Conservation (phyloP, 2,888 invertebrate species). For the Lasioglossum figueresi region DNA sequence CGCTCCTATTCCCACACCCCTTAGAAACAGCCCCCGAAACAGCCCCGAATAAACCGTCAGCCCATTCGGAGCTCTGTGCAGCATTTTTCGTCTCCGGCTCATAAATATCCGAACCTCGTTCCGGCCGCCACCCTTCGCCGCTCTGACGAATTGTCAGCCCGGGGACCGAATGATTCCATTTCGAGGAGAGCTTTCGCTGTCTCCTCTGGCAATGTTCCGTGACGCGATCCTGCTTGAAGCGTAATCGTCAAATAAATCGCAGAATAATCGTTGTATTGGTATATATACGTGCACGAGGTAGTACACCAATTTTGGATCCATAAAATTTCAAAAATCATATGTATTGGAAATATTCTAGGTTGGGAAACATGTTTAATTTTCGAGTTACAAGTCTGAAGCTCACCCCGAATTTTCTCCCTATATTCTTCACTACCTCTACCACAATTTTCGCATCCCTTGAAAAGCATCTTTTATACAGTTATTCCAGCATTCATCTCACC, state of each 20-base stretch:
- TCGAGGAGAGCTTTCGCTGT: neutral
- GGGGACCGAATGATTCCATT: neutral
- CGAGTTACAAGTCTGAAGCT: too few relatives aligned
- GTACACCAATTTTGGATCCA: too few relatives aligned
- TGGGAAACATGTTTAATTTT: too few relatives aligned
- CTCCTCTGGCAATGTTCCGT: neutral
- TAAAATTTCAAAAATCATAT: too few relatives aligned
- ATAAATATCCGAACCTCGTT: slow-evolving; percentile 55
- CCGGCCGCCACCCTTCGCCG: neutral
- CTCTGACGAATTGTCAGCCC: slow-evolving; percentile 12
- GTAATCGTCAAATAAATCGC: too few relatives aligned
- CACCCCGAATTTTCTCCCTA: too few relatives aligned
- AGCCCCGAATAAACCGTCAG: slow-evolving; percentile 38
- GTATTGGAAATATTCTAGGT: too few relatives aligned
- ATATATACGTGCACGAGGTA: too few relatives aligned
- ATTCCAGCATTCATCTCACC: too few relatives aligned
- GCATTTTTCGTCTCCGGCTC: slow-evolving; percentile 57
- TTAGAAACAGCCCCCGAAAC: neutral
- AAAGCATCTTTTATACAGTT: too few relatives aligned
- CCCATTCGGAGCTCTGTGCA: slow-evolving; percentile 34
- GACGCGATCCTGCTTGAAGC: neutral
- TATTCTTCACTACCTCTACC: too few relatives aligned
- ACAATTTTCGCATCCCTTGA: too few relatives aligned
- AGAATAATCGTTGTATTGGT: neutral
- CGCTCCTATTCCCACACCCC: neutral